Conservation (phyloP, 2,797 vertebrate species). For the Paguma larvata region DNA sequence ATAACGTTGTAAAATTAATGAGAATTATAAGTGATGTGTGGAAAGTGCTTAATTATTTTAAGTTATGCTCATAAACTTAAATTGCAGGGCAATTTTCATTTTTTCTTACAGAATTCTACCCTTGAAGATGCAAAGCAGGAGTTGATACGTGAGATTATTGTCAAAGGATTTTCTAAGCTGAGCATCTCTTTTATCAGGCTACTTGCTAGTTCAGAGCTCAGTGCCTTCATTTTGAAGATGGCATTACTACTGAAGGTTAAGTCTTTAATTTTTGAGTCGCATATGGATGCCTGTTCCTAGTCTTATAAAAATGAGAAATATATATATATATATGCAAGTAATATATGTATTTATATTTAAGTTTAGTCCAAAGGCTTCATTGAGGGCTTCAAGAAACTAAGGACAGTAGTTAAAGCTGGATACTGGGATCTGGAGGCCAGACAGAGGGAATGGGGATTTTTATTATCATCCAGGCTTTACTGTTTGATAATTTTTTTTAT, state of each 20-base stretch:
- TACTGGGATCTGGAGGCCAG: background rate
- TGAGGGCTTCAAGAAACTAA: background rate
- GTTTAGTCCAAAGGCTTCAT: background rate
- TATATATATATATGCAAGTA: background rate
- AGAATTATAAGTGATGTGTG: background rate
- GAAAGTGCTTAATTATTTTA: background rate
- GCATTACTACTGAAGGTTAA: background rate
- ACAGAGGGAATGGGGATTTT: background rate
- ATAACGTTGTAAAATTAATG: background rate
- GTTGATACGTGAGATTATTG: background rate
- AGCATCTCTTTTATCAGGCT: background rate
- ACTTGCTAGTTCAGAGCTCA: background rate
- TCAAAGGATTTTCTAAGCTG: background rate
- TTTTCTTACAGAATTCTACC: background rate
- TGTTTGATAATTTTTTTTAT: background rate
- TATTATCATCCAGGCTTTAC: background rate
- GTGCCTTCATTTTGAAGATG: background rate
- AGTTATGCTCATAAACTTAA: slow-evolving; percentile 12
- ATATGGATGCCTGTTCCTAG: background rate
- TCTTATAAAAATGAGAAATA: background rate
- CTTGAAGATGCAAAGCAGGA: background rate
- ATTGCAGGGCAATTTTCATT: background rate
- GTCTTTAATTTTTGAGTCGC: background rate
- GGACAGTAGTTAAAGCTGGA: background rate
- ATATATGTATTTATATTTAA: background rate